Percentiles rank a stretch among this genome's conserved stretches.
These are phyloP conservation scores for Cataglyphis livida DNA, from an alignment of 2,888 invertebrate species.

Conservation along the genomic window DNA sequence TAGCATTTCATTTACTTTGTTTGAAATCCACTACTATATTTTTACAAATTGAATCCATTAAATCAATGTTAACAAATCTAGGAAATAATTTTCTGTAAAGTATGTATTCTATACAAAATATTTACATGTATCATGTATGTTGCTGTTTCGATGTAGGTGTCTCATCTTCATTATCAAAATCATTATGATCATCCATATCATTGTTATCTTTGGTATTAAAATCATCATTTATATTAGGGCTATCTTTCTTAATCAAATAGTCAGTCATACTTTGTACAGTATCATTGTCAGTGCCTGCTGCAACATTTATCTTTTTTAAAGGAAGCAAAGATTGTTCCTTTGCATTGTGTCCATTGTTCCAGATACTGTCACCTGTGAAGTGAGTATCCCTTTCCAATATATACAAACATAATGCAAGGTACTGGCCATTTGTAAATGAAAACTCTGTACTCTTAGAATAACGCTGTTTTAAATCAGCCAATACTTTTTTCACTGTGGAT, in stretches of 20 bases:
- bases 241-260: neutral
- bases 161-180: neutral
- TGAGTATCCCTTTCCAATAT: constrained; percentile 91
- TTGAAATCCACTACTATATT: neutral
- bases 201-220: neutral
- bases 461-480: constrained; percentile 24
- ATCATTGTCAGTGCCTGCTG: neutral
- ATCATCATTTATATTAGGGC: neutral
- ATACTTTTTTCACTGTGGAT: neutral
- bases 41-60: neutral
- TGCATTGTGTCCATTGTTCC: constrained; percentile 76
- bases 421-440: constrained; percentile 83
- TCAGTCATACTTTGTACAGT: neutral
- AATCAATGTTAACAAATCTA: neutral
- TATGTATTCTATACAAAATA: constrained; percentile 28
- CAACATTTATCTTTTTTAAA: neutral
- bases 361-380: constrained; percentile 92
- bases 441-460: constrained; percentile 19
- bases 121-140: constrained; percentile 22
- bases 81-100: constrained; percentile 22
- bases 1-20: neutral
- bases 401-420: constrained; percentile 90
- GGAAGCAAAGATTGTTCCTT: neutral
- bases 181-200: neutral
- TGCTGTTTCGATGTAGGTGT: neutral